A percentile compares a stretch with the other conserved stretches of the same genome.
Evolutionary conservation across 2,888 invertebrate species (phyloP).

Genomic region (Marasmarcha lunaedactyla): DNA sequence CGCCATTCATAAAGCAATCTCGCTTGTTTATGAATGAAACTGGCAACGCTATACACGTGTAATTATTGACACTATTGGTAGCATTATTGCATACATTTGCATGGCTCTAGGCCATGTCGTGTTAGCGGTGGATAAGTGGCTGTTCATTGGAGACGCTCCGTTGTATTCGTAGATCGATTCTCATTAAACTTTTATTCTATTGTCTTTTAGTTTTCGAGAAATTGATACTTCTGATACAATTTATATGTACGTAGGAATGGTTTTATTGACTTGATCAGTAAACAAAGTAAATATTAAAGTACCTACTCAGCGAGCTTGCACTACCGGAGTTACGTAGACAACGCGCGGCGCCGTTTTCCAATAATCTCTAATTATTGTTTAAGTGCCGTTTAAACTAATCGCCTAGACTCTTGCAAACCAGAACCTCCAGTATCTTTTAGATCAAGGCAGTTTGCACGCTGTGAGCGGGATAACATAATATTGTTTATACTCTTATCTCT

Average conservation of each 20-base stretch:
- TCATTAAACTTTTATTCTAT: too few species aligned
- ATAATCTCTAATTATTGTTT: constrained; percentile 60
- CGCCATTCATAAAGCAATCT: constrained; percentile 59
- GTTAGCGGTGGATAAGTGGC: too few species aligned
- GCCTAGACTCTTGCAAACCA: constrained; percentile 23
- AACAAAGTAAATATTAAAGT: too few species aligned
- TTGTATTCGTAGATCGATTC: too few species aligned
- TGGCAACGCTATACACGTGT: constrained; percentile 37
- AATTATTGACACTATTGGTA: constrained; percentile 54
- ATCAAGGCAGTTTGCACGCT: background rate
- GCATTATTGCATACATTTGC: constrained; percentile 42
- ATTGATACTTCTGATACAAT: too few species aligned
- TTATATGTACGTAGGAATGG: too few species aligned
- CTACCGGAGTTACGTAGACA: constrained; percentile 31
- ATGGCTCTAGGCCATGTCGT: constrained; percentile 19
- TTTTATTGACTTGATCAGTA: too few species aligned
- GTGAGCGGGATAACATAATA: background rate
- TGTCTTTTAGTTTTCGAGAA: too few species aligned
- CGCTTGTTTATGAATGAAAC: constrained; percentile 64
- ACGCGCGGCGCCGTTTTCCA: constrained; percentile 21
- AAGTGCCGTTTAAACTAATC: constrained; percentile 58
- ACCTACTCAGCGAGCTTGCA: constrained; percentile 3
- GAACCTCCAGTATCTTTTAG: constrained; percentile 5
- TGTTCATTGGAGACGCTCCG: too few species aligned
- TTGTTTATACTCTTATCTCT: constrained; percentile 1